A percentile compares a stretch with the other conserved stretches of the same genome.
phyloP scores from a whole-genome alignment of 2,113 vertebrate species.

The Anas platyrhynchos region DNA sequence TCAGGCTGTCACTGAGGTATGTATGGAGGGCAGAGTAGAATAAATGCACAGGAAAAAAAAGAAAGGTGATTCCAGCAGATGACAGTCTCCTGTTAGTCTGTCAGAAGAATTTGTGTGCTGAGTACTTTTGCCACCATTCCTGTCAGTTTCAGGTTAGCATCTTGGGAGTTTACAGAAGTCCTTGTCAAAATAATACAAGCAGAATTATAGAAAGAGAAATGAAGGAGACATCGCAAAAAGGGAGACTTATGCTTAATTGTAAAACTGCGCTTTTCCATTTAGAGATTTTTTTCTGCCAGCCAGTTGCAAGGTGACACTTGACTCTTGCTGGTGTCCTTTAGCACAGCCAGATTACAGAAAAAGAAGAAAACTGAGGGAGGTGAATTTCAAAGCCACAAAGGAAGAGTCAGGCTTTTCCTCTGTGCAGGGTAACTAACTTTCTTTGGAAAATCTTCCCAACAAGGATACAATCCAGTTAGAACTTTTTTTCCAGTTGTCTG shows the following conservation, averaged over 20 bases:
- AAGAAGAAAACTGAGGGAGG: background rate
- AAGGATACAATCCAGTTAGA: background rate
- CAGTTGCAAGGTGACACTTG: slow-evolving; percentile 27
- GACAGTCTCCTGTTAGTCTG: slow-evolving; percentile 46
- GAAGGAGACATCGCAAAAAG: slow-evolving; percentile 39
- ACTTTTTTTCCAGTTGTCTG: background rate
- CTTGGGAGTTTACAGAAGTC: slow-evolving; percentile 48
- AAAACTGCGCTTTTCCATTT: slow-evolving; percentile 22
- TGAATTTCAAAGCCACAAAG: background rate
- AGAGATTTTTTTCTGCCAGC: slow-evolving; percentile 2
- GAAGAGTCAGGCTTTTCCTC: background rate
- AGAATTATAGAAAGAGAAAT: slow-evolving; percentile 38
- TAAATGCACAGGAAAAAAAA: slow-evolving; percentile 4
- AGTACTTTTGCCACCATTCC: slow-evolving; percentile 48
- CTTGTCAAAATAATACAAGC: slow-evolving; percentile 59
- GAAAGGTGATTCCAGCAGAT: slow-evolving; percentile 52
- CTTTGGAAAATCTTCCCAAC: background rate
- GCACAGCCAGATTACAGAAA: background rate
- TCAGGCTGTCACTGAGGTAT: background rate
- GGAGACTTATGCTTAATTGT: slow-evolving; percentile 42
- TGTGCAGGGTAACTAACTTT: background rate
- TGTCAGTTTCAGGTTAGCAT: slow-evolving; percentile 67
- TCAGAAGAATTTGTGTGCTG: slow-evolving; percentile 59
- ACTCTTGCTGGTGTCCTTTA: slow-evolving; percentile 32
- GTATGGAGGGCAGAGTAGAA: background rate